phyloP scores from a whole-genome alignment of 2,113 vertebrate genomes.

The Rhinolophus ferrumequinum region DNA sequence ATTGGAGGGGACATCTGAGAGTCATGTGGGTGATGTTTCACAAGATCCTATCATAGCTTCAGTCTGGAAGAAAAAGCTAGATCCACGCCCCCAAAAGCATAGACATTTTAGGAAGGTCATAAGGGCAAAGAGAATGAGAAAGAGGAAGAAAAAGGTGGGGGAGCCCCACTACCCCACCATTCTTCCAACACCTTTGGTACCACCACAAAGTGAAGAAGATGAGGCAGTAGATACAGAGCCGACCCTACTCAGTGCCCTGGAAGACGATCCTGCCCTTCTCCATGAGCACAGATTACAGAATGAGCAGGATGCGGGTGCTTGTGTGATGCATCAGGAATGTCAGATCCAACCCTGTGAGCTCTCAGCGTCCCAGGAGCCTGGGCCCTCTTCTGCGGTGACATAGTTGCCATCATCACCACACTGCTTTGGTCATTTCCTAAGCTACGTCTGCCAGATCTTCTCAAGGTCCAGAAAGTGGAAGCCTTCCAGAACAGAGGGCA shows the following conservation, averaged over 20 bases:
- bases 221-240: not conserved
- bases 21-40: not conserved
- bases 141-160: not conserved
- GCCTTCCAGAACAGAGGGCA: not conserved
- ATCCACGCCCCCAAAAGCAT: not conserved
- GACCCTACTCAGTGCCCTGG: not conserved
- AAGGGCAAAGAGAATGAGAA: not conserved
- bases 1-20: not conserved
- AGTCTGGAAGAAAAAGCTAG: not conserved
- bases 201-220: not conserved
- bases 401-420: not conserved
- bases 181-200: not conserved
- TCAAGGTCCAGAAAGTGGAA: not conserved
- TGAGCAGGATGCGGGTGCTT: not conserved
- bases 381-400: not conserved
- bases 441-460: constrained; percentile 16
- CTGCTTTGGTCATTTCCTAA: not conserved
- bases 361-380: not conserved
- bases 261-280: not conserved
- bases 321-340: not conserved
- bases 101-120: not conserved
- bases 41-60: not conserved
- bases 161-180: rapidly evolving
- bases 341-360: not conserved
- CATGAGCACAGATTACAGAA: not conserved